Base-by-base conservation (phyloP, 2,113 vertebrate species). In the Notarius lentiginosus region DNA sequence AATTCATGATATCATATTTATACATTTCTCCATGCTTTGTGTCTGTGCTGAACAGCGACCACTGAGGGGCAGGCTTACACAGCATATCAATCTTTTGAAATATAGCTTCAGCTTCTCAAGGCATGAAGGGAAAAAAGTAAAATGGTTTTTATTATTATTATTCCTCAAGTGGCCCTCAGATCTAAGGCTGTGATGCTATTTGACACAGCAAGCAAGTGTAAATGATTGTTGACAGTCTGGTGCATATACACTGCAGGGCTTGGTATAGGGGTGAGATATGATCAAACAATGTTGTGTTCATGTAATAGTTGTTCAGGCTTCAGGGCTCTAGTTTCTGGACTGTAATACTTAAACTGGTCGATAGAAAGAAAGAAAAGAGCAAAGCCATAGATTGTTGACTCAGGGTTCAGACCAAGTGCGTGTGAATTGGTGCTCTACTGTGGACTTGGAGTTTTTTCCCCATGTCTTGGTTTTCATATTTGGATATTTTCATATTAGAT, bases 11-110 rank as follows among this genome's bases (percentile, higher is more conserved):
- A 22, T 83, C 49, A 55, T 30, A 2, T 18, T 4, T 55, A 55
- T 49, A 70, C 27, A 34, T 56, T 22, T 63, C 49, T 83, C 14
- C 7, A 9, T 66, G 61, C 4, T 18, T 41, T 14, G 84, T 55
- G 49, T 55, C 49, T 5, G 47, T 85, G 84, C 68, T 66, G 75
- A 56, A 68, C 1, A 34, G 53, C 20, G 65, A 7, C 84, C 91
- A 92, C 86, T 85, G 87, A 88, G 90, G 89, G 86, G 88, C 90
- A 92, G 90, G 73, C 88, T 91, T 89, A 88, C 77, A 89, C 86
- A 90, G 85, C 80, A 56, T 81, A 86, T 85, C 34, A 18, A 24
- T 79, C 12, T 66, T 55, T 55, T 79, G 20, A 56, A 68, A 68
- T 27, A 30, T 17, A 22, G 47, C 24, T 41, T 41, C 41, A 41